Conservation (phyloP, 2,888 invertebrate species). For the Agriopis aurantiaria region DNA sequence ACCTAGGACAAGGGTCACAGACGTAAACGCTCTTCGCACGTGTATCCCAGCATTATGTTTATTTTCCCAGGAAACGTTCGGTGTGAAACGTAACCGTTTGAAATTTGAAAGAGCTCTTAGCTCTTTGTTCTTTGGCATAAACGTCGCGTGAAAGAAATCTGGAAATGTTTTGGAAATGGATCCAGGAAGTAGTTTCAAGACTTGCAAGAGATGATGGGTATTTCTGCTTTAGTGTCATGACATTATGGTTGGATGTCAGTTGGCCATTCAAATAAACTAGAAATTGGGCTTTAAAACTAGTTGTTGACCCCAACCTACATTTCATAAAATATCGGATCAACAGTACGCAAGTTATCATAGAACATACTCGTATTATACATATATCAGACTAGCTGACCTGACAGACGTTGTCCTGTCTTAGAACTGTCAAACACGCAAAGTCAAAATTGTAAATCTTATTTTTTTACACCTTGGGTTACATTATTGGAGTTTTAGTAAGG, state of each 20-base stretch:
- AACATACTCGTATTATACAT: no score
- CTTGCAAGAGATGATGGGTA: not conserved
- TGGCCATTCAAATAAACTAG: not conserved
- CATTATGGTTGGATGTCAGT: not conserved
- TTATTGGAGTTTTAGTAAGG: no score
- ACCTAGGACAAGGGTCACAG: not conserved
- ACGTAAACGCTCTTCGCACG: conserved; percentile 15
- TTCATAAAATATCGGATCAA: no score
- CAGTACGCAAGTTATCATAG: no score
- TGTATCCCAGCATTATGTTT: conserved; percentile 29
- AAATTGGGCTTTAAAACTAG: not conserved
- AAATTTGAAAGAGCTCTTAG: conserved; percentile 25
- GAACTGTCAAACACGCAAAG: no score
- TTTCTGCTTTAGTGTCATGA: not conserved
- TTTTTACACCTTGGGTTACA: no score
- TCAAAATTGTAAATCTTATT: no score
- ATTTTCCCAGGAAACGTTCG: conserved; percentile 26
- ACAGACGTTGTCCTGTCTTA: no score
- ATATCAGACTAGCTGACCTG: no score
- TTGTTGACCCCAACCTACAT: no score
- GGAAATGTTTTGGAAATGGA: conserved; percentile 19
- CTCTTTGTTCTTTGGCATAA: conserved; percentile 33
- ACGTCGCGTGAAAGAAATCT: conserved; percentile 30
- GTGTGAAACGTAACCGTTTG: conserved; percentile 22
- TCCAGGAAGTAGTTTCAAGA: conserved; percentile 15